Evolutionary conservation across 2,113 vertebrate genomes (phyloP), one percentile per base, ranked within the genome.

Genomic region (Syngnathus scovelli): DNA sequence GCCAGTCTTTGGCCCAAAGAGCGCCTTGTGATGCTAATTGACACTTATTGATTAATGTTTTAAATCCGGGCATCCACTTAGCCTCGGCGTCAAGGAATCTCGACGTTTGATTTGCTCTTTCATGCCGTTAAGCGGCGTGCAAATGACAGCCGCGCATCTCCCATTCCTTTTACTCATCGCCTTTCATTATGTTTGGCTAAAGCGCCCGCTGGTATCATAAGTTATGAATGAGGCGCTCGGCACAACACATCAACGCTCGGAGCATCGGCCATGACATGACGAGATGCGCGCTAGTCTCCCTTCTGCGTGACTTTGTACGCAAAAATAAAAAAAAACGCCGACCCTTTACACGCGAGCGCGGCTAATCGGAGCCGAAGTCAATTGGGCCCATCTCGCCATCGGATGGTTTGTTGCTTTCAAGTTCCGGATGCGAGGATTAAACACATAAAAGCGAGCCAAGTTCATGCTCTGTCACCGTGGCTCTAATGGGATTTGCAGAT

Each of bases 181-280:
- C 68, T 86, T 83, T 86, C 80, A 85, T 88, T 85, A 83, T 82
- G 79, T 86, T 89, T 87, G 81, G 84, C 84, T 83, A 72, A 74
- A 67, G 60, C 75, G 79, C 78, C 78, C 75, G 85, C 84, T 77
- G 82, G 84, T 78, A 83, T 79, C 81, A 85, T 84, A 78, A 88
- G 86, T 90, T 89, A 89, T 87, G 82, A 85, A 89, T 89, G 86
- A 91, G 79, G 84, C 76, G 74, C 86, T 87, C 78, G 87, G 84
- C 86, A 81, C 68, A 84, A 81, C 81, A 76, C 72, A 87, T 90
- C 86, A 86, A 76, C 9, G 36, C 84, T 87, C 81, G 80, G 69
- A 69, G 75, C 65, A 61, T 78, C 77, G 49, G n/a, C 54, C 62
- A 44, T 44, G 61, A 62, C 61, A 15, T 62, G 61, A 58, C 55